Evolutionary conservation across 1,140 invertebrate genomes (phyloP).

Genomic region (Drosophila saltans): DNA sequence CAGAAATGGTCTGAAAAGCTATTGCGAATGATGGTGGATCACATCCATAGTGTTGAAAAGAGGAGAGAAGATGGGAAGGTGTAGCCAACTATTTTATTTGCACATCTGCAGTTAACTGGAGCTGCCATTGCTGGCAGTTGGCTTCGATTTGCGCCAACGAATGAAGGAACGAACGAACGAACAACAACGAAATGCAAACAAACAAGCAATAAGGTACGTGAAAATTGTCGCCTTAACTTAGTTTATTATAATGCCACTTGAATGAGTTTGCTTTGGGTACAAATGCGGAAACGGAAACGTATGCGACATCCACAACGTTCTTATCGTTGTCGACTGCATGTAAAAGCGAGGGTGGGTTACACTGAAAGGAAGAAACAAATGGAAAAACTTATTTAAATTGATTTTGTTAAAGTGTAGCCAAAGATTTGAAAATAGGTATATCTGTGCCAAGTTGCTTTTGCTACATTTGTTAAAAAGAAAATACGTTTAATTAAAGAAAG

Average conservation of each 20-base stretch:
- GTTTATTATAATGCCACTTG: slow-evolving; percentile 80
- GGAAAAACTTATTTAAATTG: too few species aligned
- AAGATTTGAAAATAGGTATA: too few species aligned
- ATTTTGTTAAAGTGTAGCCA: too few species aligned
- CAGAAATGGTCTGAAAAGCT: background rate
- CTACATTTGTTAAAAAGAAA: too few species aligned
- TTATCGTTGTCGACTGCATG: background rate
- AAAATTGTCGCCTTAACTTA: slow-evolving; percentile 79
- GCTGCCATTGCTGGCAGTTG: slow-evolving; percentile 11
- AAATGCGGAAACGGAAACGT: slow-evolving; percentile 44
- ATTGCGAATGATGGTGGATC: background rate
- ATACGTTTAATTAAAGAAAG: too few species aligned
- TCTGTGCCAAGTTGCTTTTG: too few species aligned
- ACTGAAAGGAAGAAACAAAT: background rate
- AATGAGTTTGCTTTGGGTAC: slow-evolving; percentile 61
- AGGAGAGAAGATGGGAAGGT: background rate
- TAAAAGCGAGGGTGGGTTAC: background rate
- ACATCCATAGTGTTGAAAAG: background rate
- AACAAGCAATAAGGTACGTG: slow-evolving; percentile 74
- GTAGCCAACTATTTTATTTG: slow-evolving; percentile 32
- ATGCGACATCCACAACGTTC: slow-evolving; percentile 3
- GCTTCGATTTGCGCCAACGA: slow-evolving; percentile 4
- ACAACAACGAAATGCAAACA: slow-evolving; percentile 63
- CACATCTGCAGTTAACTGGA: slow-evolving; percentile 33
- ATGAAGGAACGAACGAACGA: background rate